Evolutionary conservation across 2,113 vertebrate genomes (phyloP).

Genomic region (Azemiops feae): DNA sequence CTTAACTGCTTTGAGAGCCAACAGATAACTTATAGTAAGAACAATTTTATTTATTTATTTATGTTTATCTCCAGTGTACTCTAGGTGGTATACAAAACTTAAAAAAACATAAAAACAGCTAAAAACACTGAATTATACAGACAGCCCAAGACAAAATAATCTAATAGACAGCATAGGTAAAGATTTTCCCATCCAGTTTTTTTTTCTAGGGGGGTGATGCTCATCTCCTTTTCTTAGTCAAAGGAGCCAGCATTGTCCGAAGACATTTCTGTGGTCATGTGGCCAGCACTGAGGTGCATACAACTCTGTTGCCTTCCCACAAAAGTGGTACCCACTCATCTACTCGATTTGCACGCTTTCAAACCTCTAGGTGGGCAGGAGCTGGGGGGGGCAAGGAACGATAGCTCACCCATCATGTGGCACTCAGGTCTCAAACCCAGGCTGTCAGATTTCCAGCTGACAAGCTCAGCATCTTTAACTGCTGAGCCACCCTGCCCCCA

Average conservation of each 20-base stretch:
- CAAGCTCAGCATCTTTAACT: too few species aligned
- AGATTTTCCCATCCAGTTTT: neutral
- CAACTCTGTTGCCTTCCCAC: neutral
- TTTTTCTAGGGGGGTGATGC: neutral
- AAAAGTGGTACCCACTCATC: too few species aligned
- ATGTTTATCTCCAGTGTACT: neutral
- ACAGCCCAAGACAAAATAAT: neutral
- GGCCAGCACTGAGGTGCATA: neutral
- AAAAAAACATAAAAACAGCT: neutral
- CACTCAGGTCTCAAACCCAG: too few species aligned
- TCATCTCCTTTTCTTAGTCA: neutral
- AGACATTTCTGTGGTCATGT: neutral
- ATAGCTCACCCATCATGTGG: too few species aligned
- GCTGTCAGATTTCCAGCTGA: too few species aligned
- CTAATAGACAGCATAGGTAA: neutral
- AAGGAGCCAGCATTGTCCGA: neutral
- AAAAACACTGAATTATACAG: neutral
- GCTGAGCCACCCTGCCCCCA: neutral
- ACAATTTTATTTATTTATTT: neutral
- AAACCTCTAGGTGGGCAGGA: too few species aligned
- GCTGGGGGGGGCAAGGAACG: too few species aligned
- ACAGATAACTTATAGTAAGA: conserved; percentile 22
- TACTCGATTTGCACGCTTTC: too few species aligned
- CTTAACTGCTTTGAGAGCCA: neutral
- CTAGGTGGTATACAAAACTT: neutral